Conservation (phyloP, 2,113 vertebrate genomes). For the Azemiops feae region DNA sequence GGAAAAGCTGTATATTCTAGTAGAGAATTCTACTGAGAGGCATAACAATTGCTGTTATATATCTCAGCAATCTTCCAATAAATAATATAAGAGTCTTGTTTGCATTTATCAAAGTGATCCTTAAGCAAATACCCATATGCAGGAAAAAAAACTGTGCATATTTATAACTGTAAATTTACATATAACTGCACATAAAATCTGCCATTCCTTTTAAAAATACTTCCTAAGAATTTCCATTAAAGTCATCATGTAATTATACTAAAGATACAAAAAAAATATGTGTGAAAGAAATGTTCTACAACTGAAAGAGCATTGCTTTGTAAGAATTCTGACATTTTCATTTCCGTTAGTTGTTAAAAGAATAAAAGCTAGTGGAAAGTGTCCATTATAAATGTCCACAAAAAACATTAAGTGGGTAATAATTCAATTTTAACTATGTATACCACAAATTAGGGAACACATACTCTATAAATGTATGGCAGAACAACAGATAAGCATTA, state of each 20-base stretch:
- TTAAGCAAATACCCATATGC: slow-evolving; percentile 56
- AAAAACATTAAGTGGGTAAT: neutral
- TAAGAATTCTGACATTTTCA: slow-evolving; percentile 56
- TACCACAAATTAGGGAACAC: neutral
- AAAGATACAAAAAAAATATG: slow-evolving; percentile 69
- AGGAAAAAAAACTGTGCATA: slow-evolving; percentile 57
- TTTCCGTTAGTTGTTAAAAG: slow-evolving; percentile 32
- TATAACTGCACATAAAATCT: slow-evolving; percentile 66
- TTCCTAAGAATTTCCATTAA: slow-evolving; percentile 70
- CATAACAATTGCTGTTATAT: slow-evolving; percentile 63
- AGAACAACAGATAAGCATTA: neutral
- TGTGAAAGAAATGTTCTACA: slow-evolving; percentile 60
- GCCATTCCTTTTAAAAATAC: slow-evolving; percentile 65
- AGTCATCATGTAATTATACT: slow-evolving; percentile 67
- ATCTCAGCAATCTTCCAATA: slow-evolving; percentile 67
- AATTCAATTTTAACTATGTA: neutral
- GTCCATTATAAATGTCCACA: slow-evolving; percentile 16
- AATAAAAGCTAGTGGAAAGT: slow-evolving; percentile 8
- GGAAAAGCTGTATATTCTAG: slow-evolving; percentile 48
- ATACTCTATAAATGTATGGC: neutral
- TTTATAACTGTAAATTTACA: slow-evolving; percentile 65
- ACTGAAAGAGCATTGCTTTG: slow-evolving; percentile 64
- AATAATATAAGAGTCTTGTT: slow-evolving; percentile 66
- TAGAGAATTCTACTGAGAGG: slow-evolving; percentile 54
- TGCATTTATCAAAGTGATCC: slow-evolving; percentile 62